Evolutionary conservation across 1,140 invertebrate genomes (phyloP).

Genomic region (Diuraphis noxia): DNA sequence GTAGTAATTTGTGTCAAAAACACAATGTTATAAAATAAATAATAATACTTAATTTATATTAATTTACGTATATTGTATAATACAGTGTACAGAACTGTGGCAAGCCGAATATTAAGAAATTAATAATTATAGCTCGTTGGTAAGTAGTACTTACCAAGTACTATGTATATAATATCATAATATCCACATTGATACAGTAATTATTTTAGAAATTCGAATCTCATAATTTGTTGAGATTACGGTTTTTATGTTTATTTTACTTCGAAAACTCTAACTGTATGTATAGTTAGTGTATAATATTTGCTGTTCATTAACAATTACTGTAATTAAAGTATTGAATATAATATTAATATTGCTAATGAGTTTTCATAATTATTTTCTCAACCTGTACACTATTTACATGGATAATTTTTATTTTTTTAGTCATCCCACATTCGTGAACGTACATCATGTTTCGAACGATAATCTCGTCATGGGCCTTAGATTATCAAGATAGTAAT

Average conservation of each 20-base stretch:
- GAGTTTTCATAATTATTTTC: not conserved
- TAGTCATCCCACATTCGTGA: not conserved
- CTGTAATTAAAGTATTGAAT: not conserved
- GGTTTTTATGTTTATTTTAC: not conserved
- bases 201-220: not conserved
- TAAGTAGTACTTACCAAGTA: not conserved
- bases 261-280: not conserved
- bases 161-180: not conserved
- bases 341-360: not conserved
- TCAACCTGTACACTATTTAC: not conserved
- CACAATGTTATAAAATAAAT: not conserved
- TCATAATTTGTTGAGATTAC: not conserved
- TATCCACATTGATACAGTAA: not conserved
- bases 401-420: not conserved
- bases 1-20: not conserved
- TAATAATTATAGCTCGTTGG: not conserved
- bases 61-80: not conserved
- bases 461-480: conserved; percentile 21
- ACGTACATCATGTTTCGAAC: not conserved
- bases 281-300: not conserved
- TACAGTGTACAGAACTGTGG: not conserved
- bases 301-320: not conserved
- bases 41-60: not conserved
- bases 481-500: not conserved
- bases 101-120: not conserved